Conservation (phyloP, 2,113 vertebrate species). For the Dromas ardeola region DNA sequence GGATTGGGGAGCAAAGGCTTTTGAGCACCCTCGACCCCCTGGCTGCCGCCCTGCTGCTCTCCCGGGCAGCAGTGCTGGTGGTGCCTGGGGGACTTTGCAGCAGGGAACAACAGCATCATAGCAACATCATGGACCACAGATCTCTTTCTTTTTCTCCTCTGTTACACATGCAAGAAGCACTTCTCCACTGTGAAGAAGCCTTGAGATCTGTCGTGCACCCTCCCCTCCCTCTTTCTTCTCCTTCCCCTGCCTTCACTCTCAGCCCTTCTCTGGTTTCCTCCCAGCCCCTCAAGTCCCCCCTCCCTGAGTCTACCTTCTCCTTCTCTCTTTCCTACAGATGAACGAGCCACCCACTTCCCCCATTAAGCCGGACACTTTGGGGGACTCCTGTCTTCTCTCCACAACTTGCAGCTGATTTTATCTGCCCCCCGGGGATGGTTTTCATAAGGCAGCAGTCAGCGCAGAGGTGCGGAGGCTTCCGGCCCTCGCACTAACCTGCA, state of each 20-base stretch:
- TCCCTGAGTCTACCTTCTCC: background rate
- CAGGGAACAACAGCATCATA: background rate
- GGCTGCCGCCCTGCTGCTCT: background rate
- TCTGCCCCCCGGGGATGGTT: conserved; percentile 6
- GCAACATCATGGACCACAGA: background rate
- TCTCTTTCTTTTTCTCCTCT: background rate
- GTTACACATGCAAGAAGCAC: background rate
- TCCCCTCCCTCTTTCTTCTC: background rate
- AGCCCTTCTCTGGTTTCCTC: background rate
- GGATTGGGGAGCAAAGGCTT: background rate
- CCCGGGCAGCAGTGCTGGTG: rapidly evolving
- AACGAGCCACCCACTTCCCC: background rate
- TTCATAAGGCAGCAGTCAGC: conserved; percentile 58
- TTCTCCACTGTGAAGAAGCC: background rate
- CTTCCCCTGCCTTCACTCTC: background rate
- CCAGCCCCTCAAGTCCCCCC: background rate
- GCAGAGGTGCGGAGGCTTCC: conserved; percentile 64
- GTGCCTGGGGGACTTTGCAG: background rate
- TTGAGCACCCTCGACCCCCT: background rate
- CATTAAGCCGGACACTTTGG: background rate
- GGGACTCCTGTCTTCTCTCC: conserved; percentile 39
- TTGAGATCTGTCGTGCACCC: background rate
- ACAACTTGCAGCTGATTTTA: conserved; percentile 19
- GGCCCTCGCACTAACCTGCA: conserved; percentile 54
- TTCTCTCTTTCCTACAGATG: background rate